Conservation (phyloP, 2,113 vertebrate species). For the Atherinomorus stipes region DNA sequence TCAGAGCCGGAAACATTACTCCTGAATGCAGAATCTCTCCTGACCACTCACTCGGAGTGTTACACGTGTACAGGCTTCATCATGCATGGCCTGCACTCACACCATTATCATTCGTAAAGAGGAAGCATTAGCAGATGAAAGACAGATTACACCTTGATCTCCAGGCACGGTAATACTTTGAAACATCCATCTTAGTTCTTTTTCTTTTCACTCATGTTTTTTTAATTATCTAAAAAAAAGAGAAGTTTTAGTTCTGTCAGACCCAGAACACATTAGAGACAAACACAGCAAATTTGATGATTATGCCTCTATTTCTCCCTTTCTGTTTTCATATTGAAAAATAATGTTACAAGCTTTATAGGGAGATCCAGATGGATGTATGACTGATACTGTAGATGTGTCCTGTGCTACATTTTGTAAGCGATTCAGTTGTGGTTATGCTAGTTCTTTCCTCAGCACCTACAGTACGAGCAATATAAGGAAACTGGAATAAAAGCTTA, state of each 20-base stretch:
- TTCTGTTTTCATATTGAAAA: background rate
- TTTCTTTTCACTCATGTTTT: slow-evolving; percentile 18
- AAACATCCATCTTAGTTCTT: slow-evolving; percentile 24
- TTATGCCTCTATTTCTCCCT: background rate
- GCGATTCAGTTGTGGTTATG: background rate
- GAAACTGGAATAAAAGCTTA: background rate
- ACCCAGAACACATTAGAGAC: slow-evolving; percentile 5
- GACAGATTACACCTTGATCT: slow-evolving; percentile 44
- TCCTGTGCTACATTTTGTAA: background rate
- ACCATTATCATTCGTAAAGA: slow-evolving; percentile 48
- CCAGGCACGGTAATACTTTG: slow-evolving; percentile 34
- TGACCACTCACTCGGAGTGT: slow-evolving; percentile 39
- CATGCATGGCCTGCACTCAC: slow-evolving; percentile 40
- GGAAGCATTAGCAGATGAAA: slow-evolving; percentile 35
- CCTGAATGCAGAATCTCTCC: slow-evolving; percentile 36
- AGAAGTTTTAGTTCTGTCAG: background rate
- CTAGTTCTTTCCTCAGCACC: background rate
- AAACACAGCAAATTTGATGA: background rate
- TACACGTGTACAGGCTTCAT: slow-evolving; percentile 15
- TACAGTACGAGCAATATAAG: background rate
- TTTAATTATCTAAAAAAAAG: background rate
- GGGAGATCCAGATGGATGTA: slow-evolving; percentile 15
- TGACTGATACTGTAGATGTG: no score
- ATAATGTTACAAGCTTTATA: slow-evolving; percentile 1
- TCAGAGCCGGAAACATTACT: slow-evolving; percentile 40